Evolutionary conservation across 64 coral and sea anemone species (phyloP).

Genomic region (Anthopleura sola): DNA sequence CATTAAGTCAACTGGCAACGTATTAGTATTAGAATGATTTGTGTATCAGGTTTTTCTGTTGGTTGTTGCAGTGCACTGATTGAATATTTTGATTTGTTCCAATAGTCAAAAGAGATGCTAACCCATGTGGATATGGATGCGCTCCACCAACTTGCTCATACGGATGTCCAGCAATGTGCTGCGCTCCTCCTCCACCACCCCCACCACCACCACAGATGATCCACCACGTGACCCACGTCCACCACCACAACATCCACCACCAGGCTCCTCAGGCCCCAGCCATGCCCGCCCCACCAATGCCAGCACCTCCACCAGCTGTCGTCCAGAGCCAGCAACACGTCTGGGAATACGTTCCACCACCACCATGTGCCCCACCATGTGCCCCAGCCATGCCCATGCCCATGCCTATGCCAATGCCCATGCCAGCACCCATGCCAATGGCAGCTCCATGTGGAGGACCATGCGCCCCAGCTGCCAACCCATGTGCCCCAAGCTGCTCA

Average conservation of each 20-base stretch:
- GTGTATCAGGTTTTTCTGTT: no score
- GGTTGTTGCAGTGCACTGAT: not conserved
- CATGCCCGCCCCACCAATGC: slow-evolving; percentile 59
- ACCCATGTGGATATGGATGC: slow-evolving; percentile 74
- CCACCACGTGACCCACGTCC: slow-evolving; percentile 71
- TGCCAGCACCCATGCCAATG: slow-evolving; percentile 31
- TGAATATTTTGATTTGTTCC: not conserved
- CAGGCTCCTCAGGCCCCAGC: slow-evolving; percentile 72
- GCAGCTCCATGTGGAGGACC: slow-evolving; percentile 22
- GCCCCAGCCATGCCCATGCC: slow-evolving; percentile 37
- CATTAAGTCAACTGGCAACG: not conserved
- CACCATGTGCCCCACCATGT: slow-evolving; percentile 61
- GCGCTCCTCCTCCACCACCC: slow-evolving; percentile 66
- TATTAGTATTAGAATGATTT: no score
- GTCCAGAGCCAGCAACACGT: slow-evolving; percentile 91
- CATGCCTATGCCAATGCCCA: slow-evolving; percentile 43
- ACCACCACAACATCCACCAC: slow-evolving; percentile 83
- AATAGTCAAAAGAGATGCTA: slow-evolving; percentile 82
- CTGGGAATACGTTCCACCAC: slow-evolving; percentile 91
- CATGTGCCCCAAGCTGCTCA: slow-evolving; percentile 46
- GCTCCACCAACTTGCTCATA: slow-evolving; percentile 50
- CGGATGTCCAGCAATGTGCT: slow-evolving; percentile 47
- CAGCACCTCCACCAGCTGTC: slow-evolving; percentile 82
- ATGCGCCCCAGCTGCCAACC: slow-evolving; percentile 36
- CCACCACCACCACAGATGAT: slow-evolving; percentile 89